Conservation (phyloP, 2,888 invertebrate species). For the Cerceris ruficornis region DNA sequence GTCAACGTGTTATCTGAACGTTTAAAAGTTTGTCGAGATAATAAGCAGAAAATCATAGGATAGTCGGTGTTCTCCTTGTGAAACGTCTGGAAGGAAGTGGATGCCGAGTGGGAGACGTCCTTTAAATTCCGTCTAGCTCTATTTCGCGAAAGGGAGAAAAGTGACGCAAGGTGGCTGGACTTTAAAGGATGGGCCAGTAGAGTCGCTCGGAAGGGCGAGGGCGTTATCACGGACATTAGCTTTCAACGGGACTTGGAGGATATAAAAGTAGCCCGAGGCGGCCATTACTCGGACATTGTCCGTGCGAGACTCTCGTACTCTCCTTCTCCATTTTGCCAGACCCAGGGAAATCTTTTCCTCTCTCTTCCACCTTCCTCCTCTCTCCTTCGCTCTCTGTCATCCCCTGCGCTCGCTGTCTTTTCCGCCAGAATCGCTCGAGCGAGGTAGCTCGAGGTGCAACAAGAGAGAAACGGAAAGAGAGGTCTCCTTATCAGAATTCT, state of each 20-base stretch:
- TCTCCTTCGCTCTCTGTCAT: slow-evolving; percentile 21
- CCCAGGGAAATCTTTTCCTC: no score
- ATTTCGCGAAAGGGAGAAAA: slow-evolving; percentile 30
- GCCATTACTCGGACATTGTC: slow-evolving; percentile 81
- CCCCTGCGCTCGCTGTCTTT: slow-evolving; percentile 44
- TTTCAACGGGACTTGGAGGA: slow-evolving; percentile 74
- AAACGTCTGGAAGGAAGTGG: slow-evolving; percentile 23
- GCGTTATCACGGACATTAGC: slow-evolving; percentile 79
- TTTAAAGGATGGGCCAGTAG: slow-evolving; percentile 52
- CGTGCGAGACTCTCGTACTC: slow-evolving; percentile 65
- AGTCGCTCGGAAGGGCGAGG: slow-evolving; percentile 47
- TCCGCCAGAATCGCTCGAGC: slow-evolving; percentile 35
- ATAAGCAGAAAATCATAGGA: no score
- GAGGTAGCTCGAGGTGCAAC: slow-evolving; percentile 30
- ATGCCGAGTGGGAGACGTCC: slow-evolving; percentile 18
- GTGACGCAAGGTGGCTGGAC: slow-evolving; percentile 21
- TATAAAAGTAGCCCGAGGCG: slow-evolving; percentile 79
- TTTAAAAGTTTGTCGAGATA: no score
- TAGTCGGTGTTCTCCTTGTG: no score
- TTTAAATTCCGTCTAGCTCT: slow-evolving; percentile 36
- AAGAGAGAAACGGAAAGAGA: slow-evolving; percentile 32
- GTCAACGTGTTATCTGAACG: no score
- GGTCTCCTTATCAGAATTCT: slow-evolving; percentile 78
- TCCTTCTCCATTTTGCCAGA: slow-evolving; percentile 33
- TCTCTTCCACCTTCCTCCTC: slow-evolving; percentile 44